Evolutionary conservation across 2,888 invertebrate genomes (phyloP).

Genomic region (Cosmorhoe ocellata): DNA sequence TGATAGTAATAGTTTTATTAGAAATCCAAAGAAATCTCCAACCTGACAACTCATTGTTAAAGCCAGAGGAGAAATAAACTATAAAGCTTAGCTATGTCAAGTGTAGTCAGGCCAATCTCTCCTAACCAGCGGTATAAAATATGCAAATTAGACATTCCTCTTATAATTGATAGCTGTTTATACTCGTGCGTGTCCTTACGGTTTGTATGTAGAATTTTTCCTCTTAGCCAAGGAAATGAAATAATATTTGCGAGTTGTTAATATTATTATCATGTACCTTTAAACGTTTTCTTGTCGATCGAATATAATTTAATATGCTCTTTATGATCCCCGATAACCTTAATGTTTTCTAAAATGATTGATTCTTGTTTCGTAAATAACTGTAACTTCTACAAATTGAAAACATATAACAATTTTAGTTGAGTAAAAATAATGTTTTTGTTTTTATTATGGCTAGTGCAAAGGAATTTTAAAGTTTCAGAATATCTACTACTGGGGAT

Average conservation of each 20-base stretch:
- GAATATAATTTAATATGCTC: conserved; percentile 49
- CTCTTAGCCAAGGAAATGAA: conserved; percentile 37
- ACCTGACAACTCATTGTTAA: conserved; percentile 53
- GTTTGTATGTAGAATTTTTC: too few relatives aligned
- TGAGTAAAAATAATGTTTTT: conserved; percentile 14
- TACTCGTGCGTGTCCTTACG: too few relatives aligned
- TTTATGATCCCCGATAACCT: conserved; percentile 45
- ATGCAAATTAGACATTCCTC: neutral
- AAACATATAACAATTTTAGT: conserved; percentile 1
- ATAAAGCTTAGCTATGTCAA: neutral
- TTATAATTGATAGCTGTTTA: too few relatives aligned
- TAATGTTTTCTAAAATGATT: conserved; percentile 27
- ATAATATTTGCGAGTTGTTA: conserved; percentile 34
- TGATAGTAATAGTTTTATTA: conserved; percentile 81
- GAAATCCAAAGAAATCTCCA: conserved; percentile 68
- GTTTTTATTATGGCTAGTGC: too few relatives aligned
- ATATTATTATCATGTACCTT: conserved; percentile 43
- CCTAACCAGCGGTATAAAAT: neutral
- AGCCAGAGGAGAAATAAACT: conserved; percentile 11
- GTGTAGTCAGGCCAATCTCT: neutral
- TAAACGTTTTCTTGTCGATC: conserved; percentile 45
- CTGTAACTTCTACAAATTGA: conserved; percentile 8
- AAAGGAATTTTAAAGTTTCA: too few relatives aligned
- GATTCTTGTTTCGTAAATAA: conserved; percentile 17
- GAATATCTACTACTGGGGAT: too few relatives aligned